phyloP scores from a whole-genome alignment of 2,797 vertebrate genomes.

The Phalloptychus januarius region DNA sequence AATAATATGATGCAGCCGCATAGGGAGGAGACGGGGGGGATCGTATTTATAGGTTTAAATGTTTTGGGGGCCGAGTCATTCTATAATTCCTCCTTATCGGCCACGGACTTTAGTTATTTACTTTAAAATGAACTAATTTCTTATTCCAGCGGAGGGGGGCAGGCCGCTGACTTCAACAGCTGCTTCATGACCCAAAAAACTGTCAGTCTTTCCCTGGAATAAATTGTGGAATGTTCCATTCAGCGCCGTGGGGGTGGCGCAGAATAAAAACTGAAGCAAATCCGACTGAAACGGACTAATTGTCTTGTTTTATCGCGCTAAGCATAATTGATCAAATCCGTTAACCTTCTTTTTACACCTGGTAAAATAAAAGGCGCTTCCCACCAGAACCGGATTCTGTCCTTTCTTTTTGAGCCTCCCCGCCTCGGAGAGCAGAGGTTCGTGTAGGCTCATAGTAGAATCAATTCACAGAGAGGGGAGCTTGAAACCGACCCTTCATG shows the following conservation, averaged over 20 bases:
- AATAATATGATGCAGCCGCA: slow-evolving; percentile 72
- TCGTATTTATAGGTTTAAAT: slow-evolving; percentile 79
- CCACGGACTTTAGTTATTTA: slow-evolving; percentile 82
- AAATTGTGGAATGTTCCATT: slow-evolving; percentile 88
- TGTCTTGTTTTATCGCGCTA: rapidly evolving
- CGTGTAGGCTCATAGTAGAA: slow-evolving; percentile 86
- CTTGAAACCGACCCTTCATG: slow-evolving; percentile 84
- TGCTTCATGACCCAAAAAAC: slow-evolving; percentile 94
- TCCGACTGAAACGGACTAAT: rapidly evolving
- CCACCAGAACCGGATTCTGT: not conserved
- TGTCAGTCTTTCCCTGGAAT: slow-evolving; percentile 93
- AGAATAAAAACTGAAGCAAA: not conserved
- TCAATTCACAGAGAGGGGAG: slow-evolving; percentile 87
- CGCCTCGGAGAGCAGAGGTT: slow-evolving; percentile 61
- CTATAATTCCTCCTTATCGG: slow-evolving; percentile 84
- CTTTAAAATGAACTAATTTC: slow-evolving; percentile 90
- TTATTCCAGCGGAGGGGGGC: slow-evolving; percentile 87
- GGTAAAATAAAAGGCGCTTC: not conserved
- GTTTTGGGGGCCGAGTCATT: slow-evolving; percentile 77
- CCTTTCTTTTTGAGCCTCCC: slow-evolving; percentile 48
- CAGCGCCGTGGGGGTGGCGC: slow-evolving; percentile 47
- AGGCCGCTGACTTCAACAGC: slow-evolving; percentile 85
- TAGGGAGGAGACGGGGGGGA: slow-evolving; percentile 8
- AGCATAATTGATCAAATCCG: rapidly evolving
- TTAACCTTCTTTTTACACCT: rapidly evolving